Conservation (phyloP, 2,113 vertebrate genomes). For the Xyrauchen texanus region DNA sequence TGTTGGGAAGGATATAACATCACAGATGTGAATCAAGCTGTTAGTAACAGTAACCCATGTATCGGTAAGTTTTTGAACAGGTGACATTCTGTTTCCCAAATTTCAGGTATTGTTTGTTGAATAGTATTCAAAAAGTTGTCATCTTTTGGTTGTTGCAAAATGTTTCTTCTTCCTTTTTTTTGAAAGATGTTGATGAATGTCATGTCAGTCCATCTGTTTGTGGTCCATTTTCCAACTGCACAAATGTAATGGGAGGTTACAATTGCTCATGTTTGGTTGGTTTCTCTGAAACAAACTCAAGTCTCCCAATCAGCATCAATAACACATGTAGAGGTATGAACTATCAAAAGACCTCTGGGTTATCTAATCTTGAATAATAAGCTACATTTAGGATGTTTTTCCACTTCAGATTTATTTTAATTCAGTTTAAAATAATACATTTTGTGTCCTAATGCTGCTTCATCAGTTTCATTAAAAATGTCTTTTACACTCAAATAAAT, state of each 20-base stretch:
- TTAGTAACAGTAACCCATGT: slow-evolving; percentile 26
- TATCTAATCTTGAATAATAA: neutral
- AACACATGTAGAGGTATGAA: slow-evolving; percentile 27
- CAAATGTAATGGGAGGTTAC: neutral
- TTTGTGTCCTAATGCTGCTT: too few species aligned
- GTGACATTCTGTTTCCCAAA: too few species aligned
- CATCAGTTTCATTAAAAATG: too few species aligned
- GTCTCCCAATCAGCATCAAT: neutral
- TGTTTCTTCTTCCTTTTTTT: neutral
- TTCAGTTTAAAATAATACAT: too few species aligned
- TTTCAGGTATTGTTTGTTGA: neutral
- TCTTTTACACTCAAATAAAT: too few species aligned
- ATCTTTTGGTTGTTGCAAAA: neutral
- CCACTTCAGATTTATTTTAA: too few species aligned
- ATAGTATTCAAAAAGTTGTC: neutral
- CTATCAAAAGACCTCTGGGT: neutral
- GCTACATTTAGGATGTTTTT: neutral
- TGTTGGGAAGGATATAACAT: slow-evolving; percentile 7
- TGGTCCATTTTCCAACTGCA: slow-evolving; percentile 24
- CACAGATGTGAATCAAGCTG: neutral
- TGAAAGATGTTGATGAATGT: too few species aligned
- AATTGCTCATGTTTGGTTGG: slow-evolving; percentile 19
- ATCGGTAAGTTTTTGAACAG: neutral
- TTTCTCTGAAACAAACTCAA: slow-evolving; percentile 6
- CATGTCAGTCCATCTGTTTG: neutral